These are phyloP conservation scores for Halcyon malimbica DNA, from an alignment of 2,113 vertebrate genomes.

Conservation along the genomic window DNA sequence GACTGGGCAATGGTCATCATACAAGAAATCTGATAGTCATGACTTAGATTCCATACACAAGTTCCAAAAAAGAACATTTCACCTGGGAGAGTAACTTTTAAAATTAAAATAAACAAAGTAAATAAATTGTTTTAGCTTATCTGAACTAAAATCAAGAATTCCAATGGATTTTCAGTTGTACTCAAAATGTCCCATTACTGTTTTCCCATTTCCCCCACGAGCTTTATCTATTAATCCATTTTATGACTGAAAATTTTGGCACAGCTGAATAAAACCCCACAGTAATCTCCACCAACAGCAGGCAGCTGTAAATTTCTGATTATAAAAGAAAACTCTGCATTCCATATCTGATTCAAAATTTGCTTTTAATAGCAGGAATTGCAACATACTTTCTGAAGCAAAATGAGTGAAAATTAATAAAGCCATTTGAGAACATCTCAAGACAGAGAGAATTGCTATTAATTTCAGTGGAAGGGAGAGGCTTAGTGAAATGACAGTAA, in stretches of 20 bases:
- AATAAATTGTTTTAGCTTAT: not conserved
- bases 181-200: not conserved
- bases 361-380: not conserved
- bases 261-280: not conserved
- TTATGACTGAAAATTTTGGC: not conserved
- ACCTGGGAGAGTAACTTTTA: not conserved
- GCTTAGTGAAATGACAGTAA: not conserved
- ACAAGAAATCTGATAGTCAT: not conserved
- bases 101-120: not conserved
- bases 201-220: not conserved
- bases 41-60: not conserved
- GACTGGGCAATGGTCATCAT: not conserved
- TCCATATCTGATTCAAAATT: not conserved
- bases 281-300: not conserved
- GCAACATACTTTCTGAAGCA: not conserved
- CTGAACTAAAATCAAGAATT: not conserved
- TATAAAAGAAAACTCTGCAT: not conserved
- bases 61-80: not conserved
- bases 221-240: not conserved
- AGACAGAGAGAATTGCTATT: not conserved
- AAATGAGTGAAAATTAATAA: not conserved
- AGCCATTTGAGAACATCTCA: not conserved
- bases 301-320: not conserved
- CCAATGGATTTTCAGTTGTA: not conserved
- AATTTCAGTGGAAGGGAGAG: not conserved